Base-by-base conservation (phyloP, 2,113 vertebrate species). In the Picathartes gymnocephalus region DNA sequence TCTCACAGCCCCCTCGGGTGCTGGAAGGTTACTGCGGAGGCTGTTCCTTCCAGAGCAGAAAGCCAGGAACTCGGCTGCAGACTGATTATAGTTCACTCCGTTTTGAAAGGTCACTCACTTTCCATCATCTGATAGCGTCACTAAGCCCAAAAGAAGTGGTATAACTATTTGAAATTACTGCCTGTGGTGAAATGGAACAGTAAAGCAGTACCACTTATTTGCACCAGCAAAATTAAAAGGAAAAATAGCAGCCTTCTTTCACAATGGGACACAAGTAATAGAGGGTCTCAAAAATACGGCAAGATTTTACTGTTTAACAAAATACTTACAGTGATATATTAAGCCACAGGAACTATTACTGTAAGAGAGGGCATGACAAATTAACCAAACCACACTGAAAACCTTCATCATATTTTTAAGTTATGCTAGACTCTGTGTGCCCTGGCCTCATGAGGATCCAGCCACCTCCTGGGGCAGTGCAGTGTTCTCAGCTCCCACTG, bases 51-150 rank as follows among this genome's bases (percentile, higher is more conserved):
- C 70, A 35, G 24, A 70, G 35, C 3, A 23, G 47, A 76, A 85
- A 91, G 31, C 13, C 21, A 74, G 80, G 40, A 72, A 16, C 44
- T 51, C 0, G 0, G 28, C 1, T 18, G 79, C 57, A 79, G 51
- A 65, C 45, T 30, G 74, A 86, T 92, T 77, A 71, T 3, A 81
- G 47, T 28, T 83, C 4, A 5, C 68, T 93, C 45, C 6, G 1
- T 76, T 90, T 81, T 45, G 77, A 97, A 95, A 96, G 80, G 82
- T 94, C 85, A 72, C 70, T 94, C 64, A 42, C 80, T 85, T 87
- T 79, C 80, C 60, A 65, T 64, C 93, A 91, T 74, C 85, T 81
- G 58, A 89, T 39, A 85, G 87, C 1, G 0, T 76, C 85, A 91
- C 78, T 88, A 95, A 94, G 71, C 28, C 84, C 61, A 81, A 72